Base-by-base conservation (phyloP, 2,797 vertebrate species). In the Numenius phaeopus region DNA sequence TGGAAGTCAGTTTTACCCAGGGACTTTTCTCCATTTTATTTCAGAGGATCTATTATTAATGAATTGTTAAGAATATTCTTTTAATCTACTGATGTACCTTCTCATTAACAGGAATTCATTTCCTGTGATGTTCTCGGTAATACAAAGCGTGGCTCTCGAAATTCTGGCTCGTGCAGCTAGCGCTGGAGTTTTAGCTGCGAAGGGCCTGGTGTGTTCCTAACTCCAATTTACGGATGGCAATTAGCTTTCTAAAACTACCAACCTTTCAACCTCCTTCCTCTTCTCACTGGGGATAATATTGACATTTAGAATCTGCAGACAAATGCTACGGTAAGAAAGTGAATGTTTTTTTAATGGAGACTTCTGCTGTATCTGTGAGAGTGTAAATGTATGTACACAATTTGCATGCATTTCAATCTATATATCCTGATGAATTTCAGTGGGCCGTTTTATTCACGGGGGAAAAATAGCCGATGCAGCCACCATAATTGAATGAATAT, bases 291-390 rank as follows among this genome's bases (percentile, higher is more conserved):
- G 96, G 95, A 90, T 95, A 91, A 89, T 94, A 91, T 22, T 98
- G 98, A 98, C 98, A 98, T 98, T 98, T 97, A 94, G 96, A 96
- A 97, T 96, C 89, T 81, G 95, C 91, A 94, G 96, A 89, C 83
- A 95, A 90, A 97, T 82, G 83, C 89, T 5, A 65, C 91, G 67
- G 76, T 26, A 57, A 82, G 96, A 76, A 80, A 91, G 85, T 26
- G 77, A 76, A 96, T 98, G 95, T 92, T 97, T 98, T 97, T 93
- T 95, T 95, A 97, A 98, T 97, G 96, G 96, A 91, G 80, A 62
- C 67, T 91, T 77, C 66, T 71, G 75, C 90, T 42, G 15, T 57
- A 62, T 65, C 93, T 81, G 61, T 26, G 79, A 59, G 80, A 57
- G 69, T 71, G 81, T 70, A 65, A 87, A 79, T 94, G 62, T 65